Evolutionary conservation across 1,140 invertebrate species (phyloP).

Genomic region (Drosophila leontia): DNA sequence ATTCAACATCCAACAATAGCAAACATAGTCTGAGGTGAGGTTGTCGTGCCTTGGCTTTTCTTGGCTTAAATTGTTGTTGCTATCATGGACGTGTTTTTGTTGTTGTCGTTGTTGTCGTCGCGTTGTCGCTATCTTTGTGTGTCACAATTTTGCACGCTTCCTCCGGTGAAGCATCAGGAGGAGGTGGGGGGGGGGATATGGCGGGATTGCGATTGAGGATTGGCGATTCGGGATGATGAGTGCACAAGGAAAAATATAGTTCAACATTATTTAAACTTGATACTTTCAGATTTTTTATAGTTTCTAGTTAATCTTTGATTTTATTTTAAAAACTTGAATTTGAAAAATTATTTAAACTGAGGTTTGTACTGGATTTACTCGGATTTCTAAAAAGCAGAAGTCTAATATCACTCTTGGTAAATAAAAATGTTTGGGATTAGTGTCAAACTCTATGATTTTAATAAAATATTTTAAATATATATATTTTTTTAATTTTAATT

Average conservation of each 20-base stretch:
- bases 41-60: constrained; percentile 46
- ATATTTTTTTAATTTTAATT: too few species aligned
- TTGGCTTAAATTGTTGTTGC: constrained; percentile 30
- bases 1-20: constrained; percentile 44
- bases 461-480: too few species aligned
- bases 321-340: too few species aligned
- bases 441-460: too few species aligned
- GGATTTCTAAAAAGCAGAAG: too few species aligned
- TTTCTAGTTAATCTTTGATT: too few species aligned
- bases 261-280: too few species aligned
- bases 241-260: background rate
- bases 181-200: constrained; percentile 11
- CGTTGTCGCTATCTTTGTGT: constrained; percentile 76
- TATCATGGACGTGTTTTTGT: constrained; percentile 13
- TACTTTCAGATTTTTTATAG: too few species aligned
- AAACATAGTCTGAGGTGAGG: constrained; percentile 46
- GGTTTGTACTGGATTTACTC: too few species aligned
- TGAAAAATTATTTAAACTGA: too few species aligned
- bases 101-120: constrained; percentile 44
- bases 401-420: too few species aligned
- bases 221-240: constrained; percentile 18
- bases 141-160: constrained; percentile 80
- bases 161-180: constrained; percentile 30
- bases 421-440: too few species aligned
- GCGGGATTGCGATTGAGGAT: constrained; percentile 7